Evolutionary conservation across 2,797 vertebrate species (phyloP).

Genomic region (Microhierax caerulescens): DNA sequence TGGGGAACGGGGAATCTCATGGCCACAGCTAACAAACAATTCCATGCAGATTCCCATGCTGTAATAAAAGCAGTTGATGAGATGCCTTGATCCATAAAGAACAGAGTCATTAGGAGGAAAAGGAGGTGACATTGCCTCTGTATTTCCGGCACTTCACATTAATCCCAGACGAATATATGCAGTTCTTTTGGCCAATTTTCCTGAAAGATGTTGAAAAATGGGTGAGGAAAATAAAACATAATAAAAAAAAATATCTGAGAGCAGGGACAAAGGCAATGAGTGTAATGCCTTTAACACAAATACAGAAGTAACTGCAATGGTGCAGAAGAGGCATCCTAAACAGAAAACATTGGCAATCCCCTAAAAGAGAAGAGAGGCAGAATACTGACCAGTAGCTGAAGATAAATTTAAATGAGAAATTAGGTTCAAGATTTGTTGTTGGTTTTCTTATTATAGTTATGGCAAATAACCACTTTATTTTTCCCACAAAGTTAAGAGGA

Average conservation of each 20-base stretch:
- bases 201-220: background rate
- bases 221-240: background rate
- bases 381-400: background rate
- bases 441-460: background rate
- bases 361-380: background rate
- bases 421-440: background rate
- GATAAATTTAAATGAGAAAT: background rate
- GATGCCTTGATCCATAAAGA: conserved; percentile 1
- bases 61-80: conserved; percentile 25
- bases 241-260: background rate
- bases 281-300: background rate
- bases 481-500: background rate
- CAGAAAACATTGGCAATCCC: background rate
- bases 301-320: background rate
- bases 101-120: background rate
- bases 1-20: background rate
- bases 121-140: background rate
- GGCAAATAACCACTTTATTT: background rate
- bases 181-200: background rate
- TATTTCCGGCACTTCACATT: background rate
- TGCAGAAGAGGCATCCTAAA: background rate
- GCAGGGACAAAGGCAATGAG: background rate
- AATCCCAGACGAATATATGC: background rate
- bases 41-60: background rate
- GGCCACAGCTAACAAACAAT: background rate